Percentiles rank a stretch among this genome's conserved stretches.
phyloP scores from a whole-genome alignment of 2,797 vertebrate species.

The Cynopterus sphinx region DNA sequence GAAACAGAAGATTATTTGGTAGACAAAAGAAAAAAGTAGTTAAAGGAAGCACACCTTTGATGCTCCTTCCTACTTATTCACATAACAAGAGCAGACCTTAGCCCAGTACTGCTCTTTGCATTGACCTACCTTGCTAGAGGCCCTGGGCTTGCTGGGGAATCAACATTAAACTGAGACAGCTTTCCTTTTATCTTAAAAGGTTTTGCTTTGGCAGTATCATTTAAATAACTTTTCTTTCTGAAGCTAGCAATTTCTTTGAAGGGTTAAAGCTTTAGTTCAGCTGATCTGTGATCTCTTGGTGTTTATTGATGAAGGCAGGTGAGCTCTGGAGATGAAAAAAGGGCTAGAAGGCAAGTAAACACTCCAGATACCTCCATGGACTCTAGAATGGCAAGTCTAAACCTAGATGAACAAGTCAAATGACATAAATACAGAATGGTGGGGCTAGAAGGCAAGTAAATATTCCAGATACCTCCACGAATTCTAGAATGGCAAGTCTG shows the following conservation, averaged over 20 bases:
- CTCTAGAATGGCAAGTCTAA: constrained; percentile 23
- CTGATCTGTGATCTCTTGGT: not conserved
- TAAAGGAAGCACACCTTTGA: not conserved
- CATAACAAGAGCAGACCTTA: constrained; percentile 16
- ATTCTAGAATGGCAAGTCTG: constrained; percentile 28
- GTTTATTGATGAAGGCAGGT: not conserved
- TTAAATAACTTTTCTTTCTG: not conserved
- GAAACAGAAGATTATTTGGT: not conserved
- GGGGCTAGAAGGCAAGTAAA: not conserved
- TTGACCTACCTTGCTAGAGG: not conserved
- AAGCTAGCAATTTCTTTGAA: not conserved
- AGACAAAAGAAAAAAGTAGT: constrained; percentile 13
- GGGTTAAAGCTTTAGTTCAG: constrained; percentile 1
- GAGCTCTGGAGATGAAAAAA: not conserved
- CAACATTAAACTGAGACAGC: not conserved
- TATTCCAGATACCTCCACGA: not conserved
- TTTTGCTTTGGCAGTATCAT: not conserved
- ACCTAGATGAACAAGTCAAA: not conserved
- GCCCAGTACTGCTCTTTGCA: not conserved
- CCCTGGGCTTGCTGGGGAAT: not conserved
- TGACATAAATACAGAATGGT: not conserved
- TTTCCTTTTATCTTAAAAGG: not conserved
- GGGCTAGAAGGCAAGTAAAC: not conserved
- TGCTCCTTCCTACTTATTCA: not conserved
- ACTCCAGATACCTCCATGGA: not conserved